These are phyloP conservation scores for Verasper variegatus DNA, from an alignment of 2,113 vertebrate genomes.

Conservation along the genomic window DNA sequence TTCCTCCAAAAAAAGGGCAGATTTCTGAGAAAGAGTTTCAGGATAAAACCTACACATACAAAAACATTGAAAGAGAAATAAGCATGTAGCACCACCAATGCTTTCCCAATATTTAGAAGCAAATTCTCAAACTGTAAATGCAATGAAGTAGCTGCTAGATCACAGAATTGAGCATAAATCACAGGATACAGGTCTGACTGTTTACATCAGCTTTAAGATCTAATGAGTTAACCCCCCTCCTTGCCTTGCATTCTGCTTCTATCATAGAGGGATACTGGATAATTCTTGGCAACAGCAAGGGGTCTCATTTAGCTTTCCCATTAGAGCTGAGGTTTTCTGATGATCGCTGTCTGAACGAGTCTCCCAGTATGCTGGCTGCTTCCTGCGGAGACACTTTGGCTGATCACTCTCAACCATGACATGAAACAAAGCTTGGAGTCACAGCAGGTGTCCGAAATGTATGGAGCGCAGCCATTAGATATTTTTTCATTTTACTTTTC, in stretches of 20 bases:
- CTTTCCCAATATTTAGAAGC: not conserved
- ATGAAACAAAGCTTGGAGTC: conserved; percentile 59
- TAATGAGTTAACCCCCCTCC: conserved; percentile 22
- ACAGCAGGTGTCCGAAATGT: conserved; percentile 42
- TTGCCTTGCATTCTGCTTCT: not conserved
- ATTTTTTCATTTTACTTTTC: conserved; percentile 14
- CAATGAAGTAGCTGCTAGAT: not conserved
- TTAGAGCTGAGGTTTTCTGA: conserved; percentile 55
- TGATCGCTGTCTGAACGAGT: conserved; percentile 53
- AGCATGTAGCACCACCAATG: not conserved
- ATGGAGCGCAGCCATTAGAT: conserved; percentile 10
- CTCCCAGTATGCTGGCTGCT: conserved; percentile 45
- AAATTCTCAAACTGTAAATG: too few species aligned
- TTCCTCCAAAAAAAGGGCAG: conserved; percentile 7
- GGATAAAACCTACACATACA: not conserved
- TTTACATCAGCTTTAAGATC: conserved; percentile 14
- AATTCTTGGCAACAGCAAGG: conserved; percentile 51
- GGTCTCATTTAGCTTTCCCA: conserved; percentile 57
- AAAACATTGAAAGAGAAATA: not conserved
- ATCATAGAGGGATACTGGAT: conserved; percentile 31
- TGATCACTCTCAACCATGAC: conserved; percentile 53
- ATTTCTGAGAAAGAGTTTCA: conserved; percentile 9
- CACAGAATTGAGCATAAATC: not conserved
- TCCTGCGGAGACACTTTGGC: conserved; percentile 57
- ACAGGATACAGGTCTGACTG: not conserved